phyloP scores from a whole-genome alignment of 2,888 invertebrate genomes.

The Hypercompe scribonia region DNA sequence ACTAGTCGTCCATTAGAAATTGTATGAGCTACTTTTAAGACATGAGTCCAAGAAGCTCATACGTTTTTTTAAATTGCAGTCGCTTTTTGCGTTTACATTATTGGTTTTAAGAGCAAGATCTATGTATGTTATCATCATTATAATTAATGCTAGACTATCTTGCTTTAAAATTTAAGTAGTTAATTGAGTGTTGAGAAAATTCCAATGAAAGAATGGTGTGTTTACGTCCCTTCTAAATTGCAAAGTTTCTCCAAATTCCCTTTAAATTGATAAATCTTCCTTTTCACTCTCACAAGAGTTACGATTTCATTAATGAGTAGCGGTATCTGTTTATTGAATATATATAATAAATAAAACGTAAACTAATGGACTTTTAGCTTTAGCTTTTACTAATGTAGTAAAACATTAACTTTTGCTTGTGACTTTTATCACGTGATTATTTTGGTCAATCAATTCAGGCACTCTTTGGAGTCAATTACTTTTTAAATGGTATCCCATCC shows the following conservation, averaged over 20 bases:
- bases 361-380: too few relatives aligned
- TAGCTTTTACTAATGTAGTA: too few relatives aligned
- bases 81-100: not conserved
- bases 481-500: too few relatives aligned
- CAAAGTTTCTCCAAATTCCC: not conserved
- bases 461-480: too few relatives aligned
- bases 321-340: too few relatives aligned
- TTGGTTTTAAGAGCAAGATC: not conserved
- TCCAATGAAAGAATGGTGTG: not conserved
- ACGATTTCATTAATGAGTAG: not conserved
- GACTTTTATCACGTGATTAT: too few relatives aligned
- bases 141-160: not conserved
- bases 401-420: too few relatives aligned
- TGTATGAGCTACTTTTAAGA: constrained; percentile 25
- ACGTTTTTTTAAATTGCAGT: constrained; percentile 11
- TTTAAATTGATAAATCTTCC: not conserved
- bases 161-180: not conserved
- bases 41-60: not conserved
- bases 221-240: not conserved
- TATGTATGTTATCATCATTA: not conserved
- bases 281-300: not conserved
- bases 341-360: too few relatives aligned
- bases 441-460: too few relatives aligned
- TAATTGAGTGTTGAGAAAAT: not conserved
- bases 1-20: constrained; percentile 45